Conservation (phyloP, 2,113 vertebrate genomes). For the Rallus limicola region DNA sequence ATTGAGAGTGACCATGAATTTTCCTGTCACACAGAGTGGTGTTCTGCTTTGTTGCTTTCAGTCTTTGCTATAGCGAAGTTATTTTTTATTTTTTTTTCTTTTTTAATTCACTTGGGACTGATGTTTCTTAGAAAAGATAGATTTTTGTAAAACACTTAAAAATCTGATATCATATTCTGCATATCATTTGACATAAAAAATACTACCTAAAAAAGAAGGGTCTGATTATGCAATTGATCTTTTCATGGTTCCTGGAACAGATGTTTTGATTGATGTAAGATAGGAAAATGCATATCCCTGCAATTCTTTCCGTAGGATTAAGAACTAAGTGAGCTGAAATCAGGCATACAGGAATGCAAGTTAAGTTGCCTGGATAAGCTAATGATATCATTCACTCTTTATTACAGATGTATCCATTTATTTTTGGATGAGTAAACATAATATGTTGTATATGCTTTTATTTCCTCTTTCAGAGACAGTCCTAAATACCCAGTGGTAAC, state of each 20-base stretch:
- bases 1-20: not conserved
- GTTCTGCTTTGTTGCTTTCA: not conserved
- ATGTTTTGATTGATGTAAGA: not conserved
- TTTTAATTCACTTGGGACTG: accelerated
- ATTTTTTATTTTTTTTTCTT: not conserved
- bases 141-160: not conserved
- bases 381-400: not conserved
- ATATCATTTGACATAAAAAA: not conserved
- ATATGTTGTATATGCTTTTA: not conserved
- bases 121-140: not conserved
- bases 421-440: not conserved
- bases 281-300: not conserved
- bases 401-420: not conserved
- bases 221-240: not conserved
- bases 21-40: not conserved
- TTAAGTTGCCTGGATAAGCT: not conserved
- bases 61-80: not conserved
- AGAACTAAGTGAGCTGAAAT: not conserved
- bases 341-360: not conserved
- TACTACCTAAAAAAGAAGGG: not conserved
- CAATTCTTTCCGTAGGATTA: not conserved
- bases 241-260: not conserved
- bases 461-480: not conserved
- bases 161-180: not conserved
- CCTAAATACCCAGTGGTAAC: not conserved